Base-by-base conservation (phyloP, 92 coral and sea anemone genomes). In the Anthopleura xanthogrammica region DNA sequence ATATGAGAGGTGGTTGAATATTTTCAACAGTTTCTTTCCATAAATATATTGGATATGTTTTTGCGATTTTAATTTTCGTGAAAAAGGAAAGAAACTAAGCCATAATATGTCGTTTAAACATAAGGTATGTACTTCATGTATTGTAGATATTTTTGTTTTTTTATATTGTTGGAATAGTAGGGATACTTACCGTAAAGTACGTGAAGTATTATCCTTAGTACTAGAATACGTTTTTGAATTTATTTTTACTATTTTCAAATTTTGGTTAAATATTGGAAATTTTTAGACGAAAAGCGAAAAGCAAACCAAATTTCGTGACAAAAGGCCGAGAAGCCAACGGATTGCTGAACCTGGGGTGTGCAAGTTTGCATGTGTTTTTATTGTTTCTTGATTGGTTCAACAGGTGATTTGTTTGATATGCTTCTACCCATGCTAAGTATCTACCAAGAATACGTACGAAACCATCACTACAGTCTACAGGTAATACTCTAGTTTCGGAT, bases 331-430 rank as follows among this genome's bases (percentile, higher is more conserved):
- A 58, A 58, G 64, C 50, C 58, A 54, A 62, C 7, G 70, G 11
- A 62, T 62, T 62, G 13, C 11, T 62, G 70, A 62, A 11, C 70
- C 9, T 3, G 2, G 9, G 70, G 70, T 62, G 70, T 62, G 24
- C 70, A 20, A 62, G 70, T 8, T 62, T 62, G 70, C 70, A 62
- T 62, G 70, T 62, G 58, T 23, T 17, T 77, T 43, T 57, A 16
- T 70, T 81, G 41, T 24, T 80, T 42, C 3, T 50, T 79, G 62
- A 50, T 16, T 36, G 41, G 24, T 58, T 48, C 22, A 57, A 29
- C 91, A 96, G 99, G 99, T 60, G 99, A 96, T 84, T 79, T 96
- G 83, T 96, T 96, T 80, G 98, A 95, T 60, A 93, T 96, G 94
- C 80, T 96, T 23, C 93, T 96, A 22, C 99, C 99, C 8, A 96